These are phyloP conservation scores for Cynodonichthys magdalenae DNA, from an alignment of 2,797 vertebrate genomes.

Conservation along the genomic window DNA sequence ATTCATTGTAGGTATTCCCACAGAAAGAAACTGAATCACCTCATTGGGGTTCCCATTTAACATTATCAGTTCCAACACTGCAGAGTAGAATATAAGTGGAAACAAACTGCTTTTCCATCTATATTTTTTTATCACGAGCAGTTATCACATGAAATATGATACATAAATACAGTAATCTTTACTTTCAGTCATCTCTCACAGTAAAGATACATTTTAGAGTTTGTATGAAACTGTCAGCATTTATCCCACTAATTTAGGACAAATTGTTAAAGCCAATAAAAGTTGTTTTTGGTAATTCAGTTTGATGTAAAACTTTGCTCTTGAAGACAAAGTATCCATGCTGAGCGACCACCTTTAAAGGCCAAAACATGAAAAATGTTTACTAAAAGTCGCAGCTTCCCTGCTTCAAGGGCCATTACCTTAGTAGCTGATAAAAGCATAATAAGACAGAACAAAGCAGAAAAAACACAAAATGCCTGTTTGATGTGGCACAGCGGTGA, in stretches of 20 bases:
- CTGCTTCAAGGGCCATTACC: background rate
- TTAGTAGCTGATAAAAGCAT: slow-evolving; percentile 4
- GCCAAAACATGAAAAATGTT: background rate
- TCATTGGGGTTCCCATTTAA: background rate
- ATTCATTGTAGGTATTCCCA: background rate
- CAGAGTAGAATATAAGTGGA: background rate
- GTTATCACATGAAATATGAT: too few species aligned
- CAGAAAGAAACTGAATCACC: background rate
- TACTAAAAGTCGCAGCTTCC: background rate
- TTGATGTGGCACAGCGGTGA: slow-evolving; percentile 2
- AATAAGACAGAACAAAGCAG: background rate
- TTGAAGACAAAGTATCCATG: background rate
- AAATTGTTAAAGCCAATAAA: background rate
- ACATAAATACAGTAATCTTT: background rate
- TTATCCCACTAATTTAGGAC: background rate
- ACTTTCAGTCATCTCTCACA: background rate
- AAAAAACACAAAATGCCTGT: background rate
- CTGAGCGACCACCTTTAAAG: background rate
- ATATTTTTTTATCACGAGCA: too few species aligned
- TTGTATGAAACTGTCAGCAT: background rate
- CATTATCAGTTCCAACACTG: background rate
- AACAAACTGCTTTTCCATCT: background rate
- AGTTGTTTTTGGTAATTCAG: background rate
- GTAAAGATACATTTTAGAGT: too few species aligned
- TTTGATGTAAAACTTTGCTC: background rate